A percentile compares a stretch with the other conserved stretches of the same genome.
Evolutionary conservation across 1,140 invertebrate species (phyloP).

Genomic region (Drosophila ogumai): DNA sequence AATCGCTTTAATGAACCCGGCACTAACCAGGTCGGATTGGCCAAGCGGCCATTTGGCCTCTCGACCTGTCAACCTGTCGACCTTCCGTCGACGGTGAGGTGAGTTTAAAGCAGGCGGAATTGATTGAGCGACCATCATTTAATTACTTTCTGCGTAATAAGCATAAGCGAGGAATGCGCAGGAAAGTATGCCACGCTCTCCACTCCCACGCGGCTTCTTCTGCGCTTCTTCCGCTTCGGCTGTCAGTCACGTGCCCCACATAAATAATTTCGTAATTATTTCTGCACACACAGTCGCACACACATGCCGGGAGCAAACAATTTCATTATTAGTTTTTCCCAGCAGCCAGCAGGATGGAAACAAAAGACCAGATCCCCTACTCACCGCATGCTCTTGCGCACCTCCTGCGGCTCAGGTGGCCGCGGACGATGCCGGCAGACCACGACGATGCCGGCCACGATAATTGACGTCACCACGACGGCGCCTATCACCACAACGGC

Average conservation of each 20-base stretch:
- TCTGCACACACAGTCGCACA: conserved; percentile 50
- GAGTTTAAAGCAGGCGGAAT: conserved; percentile 32
- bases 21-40: conserved; percentile 14
- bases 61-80: conserved; percentile 5
- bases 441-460: conserved; percentile 84
- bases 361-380: conserved; percentile 17
- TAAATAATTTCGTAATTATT: conserved; percentile 81
- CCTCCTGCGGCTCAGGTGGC: conserved; percentile 85
- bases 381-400: conserved; percentile 85
- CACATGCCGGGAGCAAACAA: conserved; percentile 54
- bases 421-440: conserved; percentile 83
- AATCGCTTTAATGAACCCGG: conserved; percentile 45
- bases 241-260: conserved; percentile 67
- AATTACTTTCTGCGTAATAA: conserved; percentile 54
- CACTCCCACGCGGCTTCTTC: conserved; percentile 7
- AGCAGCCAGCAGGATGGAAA: conserved; percentile 11
- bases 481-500: conserved; percentile 83
- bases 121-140: conserved; percentile 57
- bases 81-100: conserved; percentile 1
- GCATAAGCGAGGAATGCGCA: conserved; percentile 42
- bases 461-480: conserved; percentile 85
- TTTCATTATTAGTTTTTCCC: conserved; percentile 75
- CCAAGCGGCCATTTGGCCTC: neutral
- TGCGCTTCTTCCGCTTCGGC: conserved; percentile 7
- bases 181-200: conserved; percentile 52